Evolutionary conservation across 2,797 vertebrate species (phyloP).

Genomic region (Yasuhikotakia modesta): DNA sequence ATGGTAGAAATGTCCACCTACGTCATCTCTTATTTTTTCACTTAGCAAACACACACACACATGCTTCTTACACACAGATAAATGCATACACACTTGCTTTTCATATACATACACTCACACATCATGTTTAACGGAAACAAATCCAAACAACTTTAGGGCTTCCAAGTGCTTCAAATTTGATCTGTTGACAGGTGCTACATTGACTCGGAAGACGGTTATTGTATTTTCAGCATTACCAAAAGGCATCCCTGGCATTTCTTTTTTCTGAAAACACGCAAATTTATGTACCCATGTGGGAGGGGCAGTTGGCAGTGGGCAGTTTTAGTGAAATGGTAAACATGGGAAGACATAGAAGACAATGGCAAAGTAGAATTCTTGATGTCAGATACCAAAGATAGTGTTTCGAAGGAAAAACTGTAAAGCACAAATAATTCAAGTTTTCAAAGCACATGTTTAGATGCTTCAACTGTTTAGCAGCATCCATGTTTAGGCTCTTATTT

Average conservation of each 20-base stretch:
- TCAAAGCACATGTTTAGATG: slow-evolving; percentile 21
- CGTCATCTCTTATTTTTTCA: slow-evolving; percentile 13
- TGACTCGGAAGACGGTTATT: slow-evolving; percentile 59
- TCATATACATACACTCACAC: slow-evolving; percentile 10
- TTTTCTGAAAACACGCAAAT: slow-evolving; percentile 56
- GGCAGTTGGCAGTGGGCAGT: slow-evolving; percentile 47
- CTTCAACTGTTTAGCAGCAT: slow-evolving; percentile 52
- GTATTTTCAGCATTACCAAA: slow-evolving; percentile 65
- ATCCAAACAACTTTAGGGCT: slow-evolving; percentile 57
- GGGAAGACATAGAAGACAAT: not conserved
- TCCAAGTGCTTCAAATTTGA: slow-evolving; percentile 53
- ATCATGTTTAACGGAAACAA: slow-evolving; percentile 52
- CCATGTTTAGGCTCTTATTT: slow-evolving; percentile 28
- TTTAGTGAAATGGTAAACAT: slow-evolving; percentile 36
- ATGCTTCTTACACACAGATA: slow-evolving; percentile 55
- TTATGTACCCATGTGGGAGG: slow-evolving; percentile 48
- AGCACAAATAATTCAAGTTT: slow-evolving; percentile 60
- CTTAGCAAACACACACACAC: slow-evolving; percentile 48
- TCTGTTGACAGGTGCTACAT: slow-evolving; percentile 54
- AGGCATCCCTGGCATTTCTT: slow-evolving; percentile 72
- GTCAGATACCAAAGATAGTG: slow-evolving; percentile 4
- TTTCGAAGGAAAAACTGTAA: slow-evolving; percentile 2
- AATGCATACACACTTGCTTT: slow-evolving; percentile 38
- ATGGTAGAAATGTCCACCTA: slow-evolving; percentile 61
- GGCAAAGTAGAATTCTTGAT: slow-evolving; percentile 5